Evolutionary conservation across 2,113 vertebrate species (phyloP), one percentile per base, ranked within the genome.

Genomic region (Gambusia holbrooki): DNA sequence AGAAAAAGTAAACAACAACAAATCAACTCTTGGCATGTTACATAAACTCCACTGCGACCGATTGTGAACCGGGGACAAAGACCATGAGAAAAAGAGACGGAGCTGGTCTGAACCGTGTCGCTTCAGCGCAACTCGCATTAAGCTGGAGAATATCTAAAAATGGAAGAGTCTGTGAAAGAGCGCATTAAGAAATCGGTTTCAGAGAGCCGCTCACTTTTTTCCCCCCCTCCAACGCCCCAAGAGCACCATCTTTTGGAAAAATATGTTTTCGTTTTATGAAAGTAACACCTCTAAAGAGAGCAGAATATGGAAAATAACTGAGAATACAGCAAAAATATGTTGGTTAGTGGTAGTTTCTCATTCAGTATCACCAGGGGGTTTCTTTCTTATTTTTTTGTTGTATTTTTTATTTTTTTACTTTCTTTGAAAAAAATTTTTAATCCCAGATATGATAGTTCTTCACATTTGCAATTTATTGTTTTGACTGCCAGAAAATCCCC

Each of bases 71-170:
- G 8, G 0, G 2, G 79, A 68, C 76, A 62, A 70, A 58, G 86
- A 72, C 75, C 86, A 79, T 85, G 86, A 79, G 87, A 88, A 83
- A 37, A 58, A 30, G 51, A 79, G 78, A 30, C 69, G 37, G 30
- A 37, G 86, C 87, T 89, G 88, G 77, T 89, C 86, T 89, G 74
- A 80, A 70, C 17, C 25, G 62, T 70, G 84, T 87, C 68, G n/a
- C 61, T 77, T 71, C 69, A 42, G 28, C 30, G 30, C 37, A 42
- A 30, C 28, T 72, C 61, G 73, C 66, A 45, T 66, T 77, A 33
- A 0, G 42, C 58, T 71, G 54, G 32, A 15, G 27, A 3, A 66
- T 69, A 17, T 70, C 32, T 6, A 54, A 27, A 71, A 27, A 25
- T 17, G 14, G 9, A 12, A 5, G 1, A 61, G 51, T 19, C 30